Conservation (phyloP, 2,113 vertebrate genomes). For the Passer montanus region DNA sequence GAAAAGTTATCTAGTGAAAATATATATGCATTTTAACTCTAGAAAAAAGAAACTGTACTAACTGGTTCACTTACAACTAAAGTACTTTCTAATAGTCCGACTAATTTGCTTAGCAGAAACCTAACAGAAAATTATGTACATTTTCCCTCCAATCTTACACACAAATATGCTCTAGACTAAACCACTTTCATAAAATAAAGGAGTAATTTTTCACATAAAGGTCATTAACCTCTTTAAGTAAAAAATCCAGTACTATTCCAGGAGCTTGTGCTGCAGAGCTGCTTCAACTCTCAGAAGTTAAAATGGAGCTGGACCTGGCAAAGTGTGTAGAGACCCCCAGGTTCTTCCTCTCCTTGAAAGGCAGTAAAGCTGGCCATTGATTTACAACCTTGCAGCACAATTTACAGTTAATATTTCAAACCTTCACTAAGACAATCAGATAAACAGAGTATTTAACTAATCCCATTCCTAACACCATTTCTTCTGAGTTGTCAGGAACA, state of each 20-base stretch:
- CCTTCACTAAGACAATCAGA: background rate
- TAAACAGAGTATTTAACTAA: constrained; percentile 43
- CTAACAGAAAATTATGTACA: background rate
- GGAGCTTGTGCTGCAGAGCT: background rate
- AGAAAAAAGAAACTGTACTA: background rate
- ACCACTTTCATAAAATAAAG: background rate
- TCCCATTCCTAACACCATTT: background rate
- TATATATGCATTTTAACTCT: background rate
- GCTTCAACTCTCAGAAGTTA: background rate
- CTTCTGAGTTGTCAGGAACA: background rate
- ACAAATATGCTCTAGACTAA: background rate
- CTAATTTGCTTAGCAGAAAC: background rate
- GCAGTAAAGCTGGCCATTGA: background rate
- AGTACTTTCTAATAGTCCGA: background rate
- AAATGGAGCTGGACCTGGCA: background rate
- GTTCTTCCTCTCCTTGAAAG: background rate
- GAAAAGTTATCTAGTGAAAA: background rate
- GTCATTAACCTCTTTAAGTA: background rate
- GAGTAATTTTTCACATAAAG: background rate
- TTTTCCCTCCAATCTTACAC: background rate
- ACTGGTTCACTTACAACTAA: background rate
- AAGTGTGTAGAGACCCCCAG: too few species aligned
- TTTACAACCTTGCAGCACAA: background rate
- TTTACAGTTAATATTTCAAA: background rate
- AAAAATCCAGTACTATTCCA: background rate